Percentiles rank a stretch among this genome's conserved stretches.
These are phyloP conservation scores for Zosterops lateralis DNA, from an alignment of 2,113 vertebrate species.

Conservation along the genomic window DNA sequence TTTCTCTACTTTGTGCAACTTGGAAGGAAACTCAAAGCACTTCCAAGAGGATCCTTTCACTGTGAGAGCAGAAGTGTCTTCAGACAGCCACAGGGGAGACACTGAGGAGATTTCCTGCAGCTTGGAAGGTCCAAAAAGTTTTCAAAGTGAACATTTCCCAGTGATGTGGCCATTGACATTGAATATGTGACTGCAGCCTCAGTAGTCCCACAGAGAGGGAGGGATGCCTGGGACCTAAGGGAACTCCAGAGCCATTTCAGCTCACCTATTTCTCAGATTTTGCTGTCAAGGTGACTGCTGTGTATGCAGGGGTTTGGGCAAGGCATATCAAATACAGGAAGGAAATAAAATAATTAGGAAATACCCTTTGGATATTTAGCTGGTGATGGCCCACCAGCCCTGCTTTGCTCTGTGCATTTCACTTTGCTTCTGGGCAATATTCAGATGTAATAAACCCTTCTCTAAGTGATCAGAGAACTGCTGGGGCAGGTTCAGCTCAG, in stretches of 20 bases:
- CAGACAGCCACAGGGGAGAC: accelerated
- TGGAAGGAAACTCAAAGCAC: background rate
- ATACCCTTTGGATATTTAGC: background rate
- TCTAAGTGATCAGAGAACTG: background rate
- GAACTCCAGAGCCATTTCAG: background rate
- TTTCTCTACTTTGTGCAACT: background rate
- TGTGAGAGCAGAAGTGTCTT: background rate
- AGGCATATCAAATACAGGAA: background rate
- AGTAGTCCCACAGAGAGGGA: background rate
- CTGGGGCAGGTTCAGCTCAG: background rate
- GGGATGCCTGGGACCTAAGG: background rate
- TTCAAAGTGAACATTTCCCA: background rate
- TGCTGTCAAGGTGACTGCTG: background rate
- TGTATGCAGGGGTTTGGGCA: background rate
- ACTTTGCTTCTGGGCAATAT: background rate
- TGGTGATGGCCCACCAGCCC: background rate
- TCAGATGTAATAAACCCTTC: background rate
- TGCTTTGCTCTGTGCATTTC: background rate
- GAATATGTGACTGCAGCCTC: background rate
- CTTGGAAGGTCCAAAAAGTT: background rate
- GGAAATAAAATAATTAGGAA: background rate
- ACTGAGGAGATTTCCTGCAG: background rate
- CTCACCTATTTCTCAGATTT: background rate
- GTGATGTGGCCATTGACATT: background rate
- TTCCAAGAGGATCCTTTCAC: background rate